phyloP scores from a whole-genome alignment of 1,140 invertebrate species.

The Ips nitidus region DNA sequence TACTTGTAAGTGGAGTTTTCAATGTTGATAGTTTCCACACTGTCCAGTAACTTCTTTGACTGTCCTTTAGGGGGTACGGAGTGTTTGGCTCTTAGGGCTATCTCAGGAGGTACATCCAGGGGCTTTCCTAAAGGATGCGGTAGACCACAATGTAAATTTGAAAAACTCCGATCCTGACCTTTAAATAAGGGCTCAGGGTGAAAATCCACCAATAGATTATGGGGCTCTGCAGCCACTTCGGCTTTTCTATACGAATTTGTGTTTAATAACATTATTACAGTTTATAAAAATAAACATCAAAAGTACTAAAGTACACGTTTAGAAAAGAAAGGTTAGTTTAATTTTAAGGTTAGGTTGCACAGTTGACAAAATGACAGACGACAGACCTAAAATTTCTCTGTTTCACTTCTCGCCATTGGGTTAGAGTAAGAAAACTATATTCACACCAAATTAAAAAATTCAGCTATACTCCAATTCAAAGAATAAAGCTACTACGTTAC shows the following conservation, averaged over 20 bases:
- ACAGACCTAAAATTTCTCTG: too few relatives aligned
- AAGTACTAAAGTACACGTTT: too few relatives aligned
- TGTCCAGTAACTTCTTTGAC: background rate
- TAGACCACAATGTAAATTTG: slow-evolving; percentile 5
- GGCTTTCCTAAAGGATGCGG: slow-evolving; percentile 17
- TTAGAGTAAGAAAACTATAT: too few relatives aligned
- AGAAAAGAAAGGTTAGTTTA: too few relatives aligned
- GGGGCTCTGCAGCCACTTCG: slow-evolving; percentile 15
- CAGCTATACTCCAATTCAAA: too few relatives aligned
- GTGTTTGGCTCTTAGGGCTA: too few relatives aligned
- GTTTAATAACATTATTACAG: slow-evolving; percentile 4
- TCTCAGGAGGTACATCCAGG: background rate
- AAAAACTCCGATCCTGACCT: background rate
- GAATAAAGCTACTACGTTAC: too few relatives aligned
- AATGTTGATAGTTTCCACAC: background rate
- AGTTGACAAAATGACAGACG: too few relatives aligned
- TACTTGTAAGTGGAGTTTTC: slow-evolving; percentile 5
- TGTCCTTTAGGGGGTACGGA: background rate
- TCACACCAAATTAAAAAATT: too few relatives aligned
- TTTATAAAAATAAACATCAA: background rate
- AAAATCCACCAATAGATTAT: slow-evolving; percentile 25
- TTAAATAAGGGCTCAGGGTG: slow-evolving; percentile 15
- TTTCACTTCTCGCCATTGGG: too few relatives aligned
- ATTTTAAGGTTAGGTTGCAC: background rate
- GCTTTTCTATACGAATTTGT: slow-evolving; percentile 13